Evolutionary conservation across 2,113 vertebrate genomes (phyloP).

Genomic region (Typhlomys cinereus): DNA sequence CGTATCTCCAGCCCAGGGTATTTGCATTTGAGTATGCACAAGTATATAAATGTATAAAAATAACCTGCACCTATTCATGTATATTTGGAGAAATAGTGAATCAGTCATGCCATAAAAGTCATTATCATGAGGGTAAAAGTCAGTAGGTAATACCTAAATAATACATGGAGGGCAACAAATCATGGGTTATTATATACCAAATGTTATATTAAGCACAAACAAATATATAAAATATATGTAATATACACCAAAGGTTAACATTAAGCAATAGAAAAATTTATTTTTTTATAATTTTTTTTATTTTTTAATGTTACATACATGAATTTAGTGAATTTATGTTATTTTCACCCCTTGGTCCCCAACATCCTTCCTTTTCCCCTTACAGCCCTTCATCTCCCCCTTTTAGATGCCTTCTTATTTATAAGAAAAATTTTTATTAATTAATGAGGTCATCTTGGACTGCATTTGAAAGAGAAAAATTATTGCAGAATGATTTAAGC

Average conservation of each 20-base stretch:
- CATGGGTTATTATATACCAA: not conserved
- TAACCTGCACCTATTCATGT: not conserved
- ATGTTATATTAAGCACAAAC: no score
- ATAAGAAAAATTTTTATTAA: constrained; percentile 36
- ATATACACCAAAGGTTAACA: not conserved
- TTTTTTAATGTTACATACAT: no score
- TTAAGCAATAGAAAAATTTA: not conserved
- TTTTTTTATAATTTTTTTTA: no score
- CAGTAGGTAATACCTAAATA: not conserved
- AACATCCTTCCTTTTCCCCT: no score
- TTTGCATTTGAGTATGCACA: not conserved
- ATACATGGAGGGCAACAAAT: constrained; percentile 1
- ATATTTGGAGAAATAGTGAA: not conserved
- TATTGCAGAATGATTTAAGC: not conserved
- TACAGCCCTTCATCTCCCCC: no score
- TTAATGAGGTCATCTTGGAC: not conserved
- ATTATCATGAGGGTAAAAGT: constrained; percentile 3
- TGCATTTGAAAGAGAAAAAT: not conserved
- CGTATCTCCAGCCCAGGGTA: no score
- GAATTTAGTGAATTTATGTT: no score
- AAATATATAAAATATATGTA: no score
- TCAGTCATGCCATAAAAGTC: not conserved
- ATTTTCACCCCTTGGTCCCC: no score
- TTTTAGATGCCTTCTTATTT: no score
- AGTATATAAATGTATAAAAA: not conserved